Evolutionary conservation across 2,113 vertebrate species (phyloP).

Genomic region (Nycticebus coucang): DNA sequence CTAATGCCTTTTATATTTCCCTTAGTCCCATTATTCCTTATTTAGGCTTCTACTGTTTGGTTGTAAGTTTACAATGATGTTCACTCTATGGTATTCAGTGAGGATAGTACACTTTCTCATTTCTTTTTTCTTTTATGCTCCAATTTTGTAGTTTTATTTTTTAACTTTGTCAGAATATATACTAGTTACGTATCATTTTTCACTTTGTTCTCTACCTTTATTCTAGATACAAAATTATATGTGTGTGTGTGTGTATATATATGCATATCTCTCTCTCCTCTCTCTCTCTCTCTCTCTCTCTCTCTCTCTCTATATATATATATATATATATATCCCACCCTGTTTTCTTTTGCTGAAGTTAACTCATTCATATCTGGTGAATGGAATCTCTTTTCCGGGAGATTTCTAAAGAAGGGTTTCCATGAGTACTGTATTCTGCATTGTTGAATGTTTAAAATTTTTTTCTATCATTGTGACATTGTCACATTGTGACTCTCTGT

Average conservation of each 20-base stretch:
- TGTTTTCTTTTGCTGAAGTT: neutral
- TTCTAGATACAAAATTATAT: neutral
- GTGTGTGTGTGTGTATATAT: neutral
- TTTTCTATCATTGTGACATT: neutral
- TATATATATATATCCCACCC: neutral
- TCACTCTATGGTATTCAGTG: neutral
- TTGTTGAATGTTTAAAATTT: neutral
- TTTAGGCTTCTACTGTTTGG: neutral
- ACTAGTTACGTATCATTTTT: neutral
- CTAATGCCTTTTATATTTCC: neutral
- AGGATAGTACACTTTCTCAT: neutral
- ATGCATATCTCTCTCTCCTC: too few species aligned
- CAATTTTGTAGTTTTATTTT: neutral
- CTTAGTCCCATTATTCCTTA: neutral
- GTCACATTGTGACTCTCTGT: neutral
- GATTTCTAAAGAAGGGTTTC: neutral
- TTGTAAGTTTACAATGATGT: neutral
- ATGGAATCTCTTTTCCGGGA: neutral
- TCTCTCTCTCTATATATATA: too few species aligned
- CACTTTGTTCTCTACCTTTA: neutral
- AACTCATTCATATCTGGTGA: neutral
- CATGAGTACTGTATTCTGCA: neutral
- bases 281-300: too few species aligned
- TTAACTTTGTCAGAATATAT: neutral
- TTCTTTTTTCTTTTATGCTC: neutral